Percentiles rank a stretch among this genome's conserved stretches.
Evolutionary conservation across 2,888 invertebrate species (phyloP).

Genomic region (Eretmocerus hayati): DNA sequence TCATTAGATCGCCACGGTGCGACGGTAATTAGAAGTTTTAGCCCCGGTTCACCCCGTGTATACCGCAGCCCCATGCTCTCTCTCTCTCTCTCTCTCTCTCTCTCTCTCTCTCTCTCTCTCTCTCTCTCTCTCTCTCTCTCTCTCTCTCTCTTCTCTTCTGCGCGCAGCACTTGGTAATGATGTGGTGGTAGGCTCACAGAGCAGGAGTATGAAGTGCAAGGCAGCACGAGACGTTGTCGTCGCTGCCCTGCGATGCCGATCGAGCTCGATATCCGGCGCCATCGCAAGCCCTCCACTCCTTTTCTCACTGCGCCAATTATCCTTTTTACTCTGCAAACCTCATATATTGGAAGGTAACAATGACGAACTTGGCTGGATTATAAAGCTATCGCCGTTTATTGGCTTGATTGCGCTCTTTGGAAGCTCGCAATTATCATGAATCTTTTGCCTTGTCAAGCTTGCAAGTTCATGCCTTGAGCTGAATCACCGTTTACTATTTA

Average conservation of each 20-base stretch:
- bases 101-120: too few species aligned
- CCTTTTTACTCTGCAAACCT: slow-evolving; percentile 27
- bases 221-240: too few species aligned
- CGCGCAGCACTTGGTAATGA: slow-evolving; percentile 34
- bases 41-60: slow-evolving; percentile 26
- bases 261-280: slow-evolving; percentile 33
- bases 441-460: too few species aligned
- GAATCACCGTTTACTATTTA: too few species aligned
- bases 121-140: too few species aligned
- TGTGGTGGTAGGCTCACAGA: slow-evolving; percentile 28
- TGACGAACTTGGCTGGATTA: not conserved
- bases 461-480: too few species aligned
- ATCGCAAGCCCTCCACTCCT: slow-evolving; percentile 29
- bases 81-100: slow-evolving; percentile 24
- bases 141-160: slow-evolving; percentile 14
- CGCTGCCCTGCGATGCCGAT: too few species aligned
- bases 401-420: too few species aligned
- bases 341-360: too few species aligned
- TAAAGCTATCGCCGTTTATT: not conserved
- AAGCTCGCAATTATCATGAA: too few species aligned
- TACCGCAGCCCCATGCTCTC: slow-evolving; percentile 9
- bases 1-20: slow-evolving; percentile 41
- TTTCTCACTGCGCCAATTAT: slow-evolving; percentile 34
- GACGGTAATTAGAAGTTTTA: slow-evolving; percentile 43
- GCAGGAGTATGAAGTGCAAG: slow-evolving; percentile 12